Base-by-base conservation (phyloP, 2,888 invertebrate species). In the Drosophila pegasa region DNA sequence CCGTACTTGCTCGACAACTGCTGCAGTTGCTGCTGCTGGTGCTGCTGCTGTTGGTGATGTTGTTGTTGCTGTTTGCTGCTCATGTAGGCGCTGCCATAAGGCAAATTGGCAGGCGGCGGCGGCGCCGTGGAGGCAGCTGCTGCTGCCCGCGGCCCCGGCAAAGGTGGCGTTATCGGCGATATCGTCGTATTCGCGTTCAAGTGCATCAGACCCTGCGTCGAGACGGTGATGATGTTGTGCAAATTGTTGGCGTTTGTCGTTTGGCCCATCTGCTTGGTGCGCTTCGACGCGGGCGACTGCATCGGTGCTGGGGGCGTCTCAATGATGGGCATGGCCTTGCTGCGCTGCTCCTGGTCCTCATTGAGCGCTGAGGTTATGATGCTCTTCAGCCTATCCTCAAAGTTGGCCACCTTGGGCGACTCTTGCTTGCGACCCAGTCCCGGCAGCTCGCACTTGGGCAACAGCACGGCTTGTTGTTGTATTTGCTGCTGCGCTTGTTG, bases 381-480 rank as follows among this genome's bases (percentile, higher is more conserved):
- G 89, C 96, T 96, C 92, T 97, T 97, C 43, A 97, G 93, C 27
- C 98, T 94, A 92, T 98, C 97, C 92, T 98, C 97, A 91, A 97
- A 97, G 92, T 97, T 97, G 58, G 96, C 96, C 69, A 96, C 95
- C 89, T 96, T 95, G 1, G 97, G 97, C n/a, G 97, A 95, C 91
- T 97, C 96, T 75, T 92, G 92, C 50, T 89, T 90, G 45, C 71
- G 74, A 6, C 77, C 38, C 35, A 78, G 31, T 0, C 76, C 75
- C 1, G 89, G 89, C 45, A 90, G 16, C 25, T 91, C 91, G 45
- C 91, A 91, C 59, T 90, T 90, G 27, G 90, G 90, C 52, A 90
- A 51, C 54, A 90, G 51, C 16, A 78, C 63, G 0, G 62, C 41
- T 0, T 74, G 43, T n/a, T 65, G 55, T 18, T 51, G 90, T 20